Base-by-base conservation (phyloP, 1,140 invertebrate species). In the Zelostemma sp. region DNA sequence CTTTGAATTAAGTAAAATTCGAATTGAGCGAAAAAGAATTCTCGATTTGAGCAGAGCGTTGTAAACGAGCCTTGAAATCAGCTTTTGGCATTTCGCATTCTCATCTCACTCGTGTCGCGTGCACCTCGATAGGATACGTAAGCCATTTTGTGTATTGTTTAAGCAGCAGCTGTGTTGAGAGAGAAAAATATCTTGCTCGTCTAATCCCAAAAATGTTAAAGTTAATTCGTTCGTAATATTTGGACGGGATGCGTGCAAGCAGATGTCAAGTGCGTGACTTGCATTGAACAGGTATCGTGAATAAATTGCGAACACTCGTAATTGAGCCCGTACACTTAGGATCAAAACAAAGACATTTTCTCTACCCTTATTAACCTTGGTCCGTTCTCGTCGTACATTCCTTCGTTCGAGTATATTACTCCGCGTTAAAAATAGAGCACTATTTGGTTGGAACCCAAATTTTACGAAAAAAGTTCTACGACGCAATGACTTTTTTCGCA, bases 71-170 rank as follows among this genome's bases (percentile, higher is more conserved):
- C n/a, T n/a, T n/a, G n/a, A n/a, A n/a, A n/a, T n/a, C n/a, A n/a
- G n/a, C n/a, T n/a, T n/a, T n/a, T n/a, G n/a, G n/a, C n/a, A n/a
- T 14, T 48, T 50, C 51, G 12, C 6, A 31, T n/a, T 14, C 17
- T 43, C 16, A 14, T 68, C 66, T 68, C n/a, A n/a, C n/a, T n/a
- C n/a, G n/a, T n/a, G n/a, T n/a, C n/a, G n/a, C n/a, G n/a, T n/a
- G n/a, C n/a, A n/a, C n/a, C n/a, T n/a, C n/a, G n/a, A n/a, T n/a
- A n/a, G n/a, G n/a, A 63, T 65, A 50, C 63, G 71, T 60, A 73
- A 76, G 82, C 82, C 82, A 84, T 84, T 83, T 84, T 83, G 81
- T 83, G 80, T 79, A 76, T 75, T 76, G 75, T 82, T 71, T 64
- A 41, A 70, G n/a, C n/a, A 82, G 74, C 80, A 84, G 81, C 78